A percentile compares a stretch with the other conserved stretches of the same genome.
phyloP scores from a whole-genome alignment of 2,797 vertebrate species.

The Gobionotothen gibberifrons region DNA sequence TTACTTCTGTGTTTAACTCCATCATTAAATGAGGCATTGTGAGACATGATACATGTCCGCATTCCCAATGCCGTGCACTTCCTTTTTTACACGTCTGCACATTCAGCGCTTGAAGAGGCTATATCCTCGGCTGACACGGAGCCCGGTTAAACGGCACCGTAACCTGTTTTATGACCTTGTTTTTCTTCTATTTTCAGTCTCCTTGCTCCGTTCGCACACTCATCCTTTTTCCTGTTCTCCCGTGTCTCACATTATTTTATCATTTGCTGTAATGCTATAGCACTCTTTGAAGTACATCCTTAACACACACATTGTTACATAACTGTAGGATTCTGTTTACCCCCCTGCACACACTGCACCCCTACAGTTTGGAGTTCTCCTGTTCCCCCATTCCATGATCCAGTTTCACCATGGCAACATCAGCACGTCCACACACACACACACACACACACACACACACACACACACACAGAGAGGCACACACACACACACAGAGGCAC shows the following conservation, averaged over 20 bases:
- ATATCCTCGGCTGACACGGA: slow-evolving; percentile 52
- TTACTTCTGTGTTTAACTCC: background rate
- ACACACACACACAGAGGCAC: slow-evolving; percentile 19
- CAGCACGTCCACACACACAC: slow-evolving; percentile 31
- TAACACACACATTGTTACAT: slow-evolving; percentile 11
- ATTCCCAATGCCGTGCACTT: background rate
- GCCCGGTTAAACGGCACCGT: slow-evolving; percentile 39
- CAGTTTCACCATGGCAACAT: slow-evolving; percentile 54
- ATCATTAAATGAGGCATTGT: background rate
- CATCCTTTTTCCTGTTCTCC: slow-evolving; percentile 5
- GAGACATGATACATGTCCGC: background rate
- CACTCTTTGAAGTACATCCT: background rate
- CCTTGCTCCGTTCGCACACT: slow-evolving; percentile 12
- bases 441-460: slow-evolving; percentile 26
- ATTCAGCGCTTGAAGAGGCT: slow-evolving; percentile 24
- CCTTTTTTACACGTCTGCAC: slow-evolving; percentile 5
- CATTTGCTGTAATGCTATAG: background rate
- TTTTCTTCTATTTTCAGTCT: slow-evolving; percentile 35
- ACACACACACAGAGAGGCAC: slow-evolving; percentile 27
- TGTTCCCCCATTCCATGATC: slow-evolving; percentile 50
- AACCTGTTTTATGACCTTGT: slow-evolving; percentile 61
- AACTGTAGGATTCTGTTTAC: slow-evolving; percentile 18
- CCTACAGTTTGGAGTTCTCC: slow-evolving; percentile 58
- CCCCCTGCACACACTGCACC: slow-evolving; percentile 52
- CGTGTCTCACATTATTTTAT: background rate